Percentiles rank a stretch among this genome's conserved stretches.
Evolutionary conservation across 2,797 vertebrate species (phyloP).

Genomic region (Emydoidea blandingii): DNA sequence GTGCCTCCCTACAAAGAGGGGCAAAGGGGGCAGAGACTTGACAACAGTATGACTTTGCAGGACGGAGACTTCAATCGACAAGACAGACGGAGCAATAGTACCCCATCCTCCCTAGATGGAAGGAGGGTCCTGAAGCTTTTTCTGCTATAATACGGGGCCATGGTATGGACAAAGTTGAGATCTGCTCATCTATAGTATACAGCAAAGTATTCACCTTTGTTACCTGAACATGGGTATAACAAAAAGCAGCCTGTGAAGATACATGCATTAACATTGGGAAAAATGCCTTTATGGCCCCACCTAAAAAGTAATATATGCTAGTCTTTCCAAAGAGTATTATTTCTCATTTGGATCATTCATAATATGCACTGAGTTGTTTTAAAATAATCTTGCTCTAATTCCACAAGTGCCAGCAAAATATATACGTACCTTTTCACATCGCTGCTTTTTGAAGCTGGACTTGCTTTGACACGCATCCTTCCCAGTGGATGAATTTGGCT

Average conservation of each 20-base stretch:
- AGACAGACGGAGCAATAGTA: neutral
- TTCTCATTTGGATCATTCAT: neutral
- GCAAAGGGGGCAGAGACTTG: too few relatives aligned
- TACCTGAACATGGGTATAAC: neutral
- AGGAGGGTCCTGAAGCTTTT: neutral
- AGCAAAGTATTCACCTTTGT: neutral
- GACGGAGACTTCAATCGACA: neutral
- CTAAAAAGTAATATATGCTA: neutral
- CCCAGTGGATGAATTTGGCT: conserved; percentile 64
- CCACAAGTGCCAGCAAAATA: neutral
- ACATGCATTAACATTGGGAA: neutral
- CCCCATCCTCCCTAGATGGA: neutral
- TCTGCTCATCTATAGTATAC: neutral
- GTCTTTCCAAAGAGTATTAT: neutral
- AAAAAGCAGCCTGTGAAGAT: neutral
- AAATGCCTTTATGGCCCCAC: neutral
- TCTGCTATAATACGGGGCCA: neutral
- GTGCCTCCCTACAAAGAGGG: too few relatives aligned
- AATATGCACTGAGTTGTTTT: accelerated
- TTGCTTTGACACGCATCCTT: conserved; percentile 56
- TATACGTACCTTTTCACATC: neutral
- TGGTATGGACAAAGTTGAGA: neutral
- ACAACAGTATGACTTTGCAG: neutral
- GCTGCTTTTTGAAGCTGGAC: conserved; percentile 54
- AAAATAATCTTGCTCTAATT: neutral